Conservation (phyloP, 2,888 invertebrate genomes). For the Coelinius sp. region DNA sequence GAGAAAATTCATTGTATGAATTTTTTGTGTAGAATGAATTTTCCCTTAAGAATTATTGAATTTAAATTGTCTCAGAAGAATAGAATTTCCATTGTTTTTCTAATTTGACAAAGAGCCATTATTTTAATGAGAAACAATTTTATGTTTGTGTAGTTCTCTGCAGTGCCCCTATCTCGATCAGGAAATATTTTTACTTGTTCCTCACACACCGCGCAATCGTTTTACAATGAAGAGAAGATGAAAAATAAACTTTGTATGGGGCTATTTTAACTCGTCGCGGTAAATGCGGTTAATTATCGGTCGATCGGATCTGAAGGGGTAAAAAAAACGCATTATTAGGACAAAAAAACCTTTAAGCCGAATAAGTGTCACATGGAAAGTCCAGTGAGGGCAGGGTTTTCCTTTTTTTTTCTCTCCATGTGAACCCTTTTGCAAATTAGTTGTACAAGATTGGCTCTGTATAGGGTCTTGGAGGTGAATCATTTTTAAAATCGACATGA, state of each 20-base stretch:
- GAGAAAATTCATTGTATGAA: too few relatives aligned
- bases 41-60: neutral
- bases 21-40: neutral
- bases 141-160: neutral
- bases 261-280: constrained; percentile 40
- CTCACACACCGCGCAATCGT: neutral
- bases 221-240: constrained; percentile 19
- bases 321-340: constrained; percentile 40
- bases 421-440: neutral
- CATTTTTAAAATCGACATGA: too few relatives aligned
- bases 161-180: constrained; percentile 5
- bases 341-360: neutral
- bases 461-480: too few relatives aligned
- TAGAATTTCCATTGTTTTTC: neutral
- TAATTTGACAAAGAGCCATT: neutral
- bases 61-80: neutral
- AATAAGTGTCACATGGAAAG: constrained; percentile 3
- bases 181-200: constrained; percentile 1
- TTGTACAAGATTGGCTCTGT: neutral
- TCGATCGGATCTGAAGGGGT: constrained; percentile 48
- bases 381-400: too few relatives aligned
- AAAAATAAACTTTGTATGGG: constrained; percentile 39
- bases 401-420: neutral
- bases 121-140: constrained; percentile 8
- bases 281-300: constrained; percentile 50